Conservation (phyloP, 2,113 vertebrate genomes). For the Poecilia latipinna region DNA sequence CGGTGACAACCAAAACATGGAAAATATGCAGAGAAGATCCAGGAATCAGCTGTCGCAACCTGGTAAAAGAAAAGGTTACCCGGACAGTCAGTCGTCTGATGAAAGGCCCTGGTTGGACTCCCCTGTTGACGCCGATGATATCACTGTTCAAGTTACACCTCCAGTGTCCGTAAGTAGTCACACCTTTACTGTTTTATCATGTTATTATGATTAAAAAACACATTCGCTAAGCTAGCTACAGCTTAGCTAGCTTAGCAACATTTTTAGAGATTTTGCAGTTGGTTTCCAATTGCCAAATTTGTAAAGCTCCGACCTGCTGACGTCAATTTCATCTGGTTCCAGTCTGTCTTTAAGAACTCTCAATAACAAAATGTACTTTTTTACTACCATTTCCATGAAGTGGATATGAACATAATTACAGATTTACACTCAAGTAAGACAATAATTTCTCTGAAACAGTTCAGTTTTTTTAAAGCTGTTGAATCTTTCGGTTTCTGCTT, state of each 20-base stretch:
- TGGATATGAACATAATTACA: not conserved
- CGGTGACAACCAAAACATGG: slow-evolving; percentile 85
- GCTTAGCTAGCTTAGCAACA: not conserved
- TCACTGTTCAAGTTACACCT: slow-evolving; percentile 84
- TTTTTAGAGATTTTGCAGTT: no score
- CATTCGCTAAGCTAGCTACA: not conserved
- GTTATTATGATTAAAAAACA: not conserved
- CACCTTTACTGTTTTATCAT: not conserved
- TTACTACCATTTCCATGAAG: not conserved
- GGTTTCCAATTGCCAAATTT: no score
- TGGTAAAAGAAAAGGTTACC: slow-evolving; percentile 79
- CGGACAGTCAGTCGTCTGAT: slow-evolving; percentile 77
- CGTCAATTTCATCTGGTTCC: not conserved
- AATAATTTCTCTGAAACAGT: not conserved
- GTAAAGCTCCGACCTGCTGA: not conserved
- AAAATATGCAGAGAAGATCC: slow-evolving; percentile 79
- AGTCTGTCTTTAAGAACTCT: not conserved
- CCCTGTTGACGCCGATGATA: slow-evolving; percentile 84
- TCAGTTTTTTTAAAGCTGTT: not conserved
- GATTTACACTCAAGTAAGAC: not conserved
- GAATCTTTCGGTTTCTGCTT: not conserved
- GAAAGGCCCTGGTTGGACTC: slow-evolving; percentile 82
- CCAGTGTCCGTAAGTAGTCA: slow-evolving; percentile 85
- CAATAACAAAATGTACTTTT: not conserved
- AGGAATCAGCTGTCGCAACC: slow-evolving; percentile 80